Evolutionary conservation across 1,140 invertebrate species (phyloP).

Genomic region (Drosophila ambigua): DNA sequence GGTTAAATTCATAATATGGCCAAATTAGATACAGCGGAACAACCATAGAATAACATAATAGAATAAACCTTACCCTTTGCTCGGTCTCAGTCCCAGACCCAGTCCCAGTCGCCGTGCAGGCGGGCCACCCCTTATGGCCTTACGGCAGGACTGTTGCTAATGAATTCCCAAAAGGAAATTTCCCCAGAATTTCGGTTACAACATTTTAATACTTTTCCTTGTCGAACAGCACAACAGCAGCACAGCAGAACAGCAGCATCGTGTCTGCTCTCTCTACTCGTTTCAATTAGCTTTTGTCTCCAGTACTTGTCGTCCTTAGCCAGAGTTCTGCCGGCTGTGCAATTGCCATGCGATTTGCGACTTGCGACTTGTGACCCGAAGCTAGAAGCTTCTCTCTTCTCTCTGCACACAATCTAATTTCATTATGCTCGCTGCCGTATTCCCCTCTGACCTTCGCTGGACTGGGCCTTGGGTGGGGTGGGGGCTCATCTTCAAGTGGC

Average conservation of each 20-base stretch:
- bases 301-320: neutral
- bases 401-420: conserved; percentile 32
- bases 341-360: conserved; percentile 6
- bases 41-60: conserved; percentile 75
- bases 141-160: conserved; percentile 39
- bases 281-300: conserved; percentile 53
- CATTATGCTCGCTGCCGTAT: conserved; percentile 23
- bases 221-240: conserved; percentile 18
- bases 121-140: neutral
- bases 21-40: conserved; percentile 73
- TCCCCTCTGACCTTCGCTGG: neutral
- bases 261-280: conserved; percentile 10
- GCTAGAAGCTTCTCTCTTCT: neutral
- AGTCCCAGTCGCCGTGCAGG: neutral
- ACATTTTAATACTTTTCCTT: conserved; percentile 77
- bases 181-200: conserved; percentile 65
- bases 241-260: neutral
- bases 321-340: neutral
- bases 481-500: neutral
- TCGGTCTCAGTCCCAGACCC: conserved; percentile 5
- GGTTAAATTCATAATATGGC: conserved; percentile 82
- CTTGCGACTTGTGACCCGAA: neutral
- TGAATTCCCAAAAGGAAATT: conserved; percentile 78
- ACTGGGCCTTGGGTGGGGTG: too few relatives aligned
- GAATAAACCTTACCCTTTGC: conserved; percentile 46